Base-by-base conservation (phyloP, 2,797 vertebrate genomes). In the Menidia menidia region DNA sequence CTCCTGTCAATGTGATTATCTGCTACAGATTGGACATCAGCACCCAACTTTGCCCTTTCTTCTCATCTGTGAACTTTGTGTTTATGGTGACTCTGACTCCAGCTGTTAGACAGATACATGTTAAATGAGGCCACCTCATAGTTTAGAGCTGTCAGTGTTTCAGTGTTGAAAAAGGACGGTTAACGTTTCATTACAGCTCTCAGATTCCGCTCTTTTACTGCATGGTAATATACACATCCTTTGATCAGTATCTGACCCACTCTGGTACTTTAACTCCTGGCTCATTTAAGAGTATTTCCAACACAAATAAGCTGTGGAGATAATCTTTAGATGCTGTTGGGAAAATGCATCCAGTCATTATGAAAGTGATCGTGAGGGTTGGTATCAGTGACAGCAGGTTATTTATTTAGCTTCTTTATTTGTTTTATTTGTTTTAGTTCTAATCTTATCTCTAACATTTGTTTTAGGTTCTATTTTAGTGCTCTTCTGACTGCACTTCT, bases 121-220 rank as follows among this genome's bases (percentile, higher is more conserved):
- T 25, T 25, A 25, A 39, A 19, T n/a, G 18, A 63, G 7, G 18
- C 12, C 9, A 4, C 7, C 33, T 12, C 52, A 35, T 61, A 0
- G 18, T n/a, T 6, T 35, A 55, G 16, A 61, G 30, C 61, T 39
- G 6, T 11, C 7, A 19, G 18, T n/a, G 12, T 6, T 52, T 30
- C 50, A 30, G 19, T 30, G 3, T 30, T 13, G 50, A 52, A 13
- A 52, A 31, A 14, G 25, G 13, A 51, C 16, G 3, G 66, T 67
- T 69, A 76, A 75, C 56, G 16, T 81, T 80, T 74, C 59, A 57
- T 66, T n/a, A 62, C 61, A 57, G 9, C 8, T 11, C 13, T 19
- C 6, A 68, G 52, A 60, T 71, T 54, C n/a, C 13, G 48, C 18
- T 47, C 45, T 70, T 47, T 60, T 73, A 52, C 67, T 44, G 19